Conservation (phyloP, 2,113 vertebrate species). For the Ctenodactylus gundi region DNA sequence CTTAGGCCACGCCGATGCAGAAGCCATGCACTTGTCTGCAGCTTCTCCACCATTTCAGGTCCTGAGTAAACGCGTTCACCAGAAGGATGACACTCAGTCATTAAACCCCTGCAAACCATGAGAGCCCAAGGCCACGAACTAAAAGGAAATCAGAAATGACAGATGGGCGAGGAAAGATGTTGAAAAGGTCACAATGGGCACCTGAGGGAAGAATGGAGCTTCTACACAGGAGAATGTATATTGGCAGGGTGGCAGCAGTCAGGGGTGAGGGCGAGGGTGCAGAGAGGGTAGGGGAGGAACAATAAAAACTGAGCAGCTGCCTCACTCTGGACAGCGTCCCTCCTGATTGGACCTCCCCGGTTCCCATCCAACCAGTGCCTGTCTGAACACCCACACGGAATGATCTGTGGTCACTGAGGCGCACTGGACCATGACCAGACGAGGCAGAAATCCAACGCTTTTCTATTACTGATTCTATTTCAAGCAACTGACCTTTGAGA, state of each 20-base stretch:
- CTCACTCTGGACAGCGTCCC: not conserved
- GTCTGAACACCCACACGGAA: not conserved
- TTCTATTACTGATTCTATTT: not conserved
- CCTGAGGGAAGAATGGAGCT: not conserved
- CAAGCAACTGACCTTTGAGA: not conserved
- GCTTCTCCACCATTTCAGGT: not conserved
- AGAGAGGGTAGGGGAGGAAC: not conserved
- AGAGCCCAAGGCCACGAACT: not conserved
- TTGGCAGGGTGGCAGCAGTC: rapidly evolving
- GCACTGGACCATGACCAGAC: not conserved
- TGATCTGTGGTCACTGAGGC: too few relatives aligned
- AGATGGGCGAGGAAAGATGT: not conserved
- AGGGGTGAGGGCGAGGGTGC: not conserved
- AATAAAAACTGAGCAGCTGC: rapidly evolving
- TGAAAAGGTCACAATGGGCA: not conserved
- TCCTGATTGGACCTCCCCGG: not conserved
- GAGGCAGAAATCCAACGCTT: not conserved
- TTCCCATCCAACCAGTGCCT: not conserved
- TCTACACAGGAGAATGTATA: not conserved
- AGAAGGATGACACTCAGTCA: not conserved
- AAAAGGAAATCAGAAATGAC: not conserved
- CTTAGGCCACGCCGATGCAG: not conserved
- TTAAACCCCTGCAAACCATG: not conserved
- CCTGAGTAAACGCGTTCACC: not conserved
- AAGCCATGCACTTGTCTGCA: not conserved